phyloP scores from a whole-genome alignment of 92 coral and sea anemone species.

The Epizoanthus fatuus region DNA sequence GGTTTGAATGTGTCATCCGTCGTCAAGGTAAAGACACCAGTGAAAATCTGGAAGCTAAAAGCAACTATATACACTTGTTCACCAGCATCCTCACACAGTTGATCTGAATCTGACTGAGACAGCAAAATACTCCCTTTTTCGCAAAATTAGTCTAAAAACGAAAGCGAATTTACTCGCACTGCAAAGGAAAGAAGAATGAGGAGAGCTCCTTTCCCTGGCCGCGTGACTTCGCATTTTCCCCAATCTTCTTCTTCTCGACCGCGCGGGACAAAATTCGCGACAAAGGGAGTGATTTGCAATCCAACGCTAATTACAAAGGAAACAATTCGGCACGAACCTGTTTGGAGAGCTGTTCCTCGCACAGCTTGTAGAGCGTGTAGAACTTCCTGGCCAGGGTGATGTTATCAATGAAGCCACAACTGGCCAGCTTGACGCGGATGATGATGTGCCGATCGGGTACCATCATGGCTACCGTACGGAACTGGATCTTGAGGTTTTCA shows the following conservation, averaged over 20 bases:
- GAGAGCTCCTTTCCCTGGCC: not conserved
- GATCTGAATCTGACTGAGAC: no score
- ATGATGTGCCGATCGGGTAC: conserved; percentile 93
- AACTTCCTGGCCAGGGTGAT: conserved; percentile 89
- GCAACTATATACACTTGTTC: no score
- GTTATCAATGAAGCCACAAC: conserved; percentile 92
- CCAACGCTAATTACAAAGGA: no score
- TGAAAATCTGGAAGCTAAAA: no score
- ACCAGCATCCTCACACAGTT: no score
- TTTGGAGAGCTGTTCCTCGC: conserved; percentile 92
- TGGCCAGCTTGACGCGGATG: conserved; percentile 90
- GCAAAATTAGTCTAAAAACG: no score
- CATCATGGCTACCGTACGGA: conserved; percentile 96
- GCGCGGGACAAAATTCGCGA: no score
- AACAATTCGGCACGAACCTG: conserved; percentile 58
- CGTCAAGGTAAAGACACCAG: no score
- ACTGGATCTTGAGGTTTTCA: conserved; percentile 91
- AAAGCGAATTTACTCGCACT: no score
- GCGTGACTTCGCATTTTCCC: not conserved
- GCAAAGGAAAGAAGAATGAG: not conserved
- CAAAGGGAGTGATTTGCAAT: no score
- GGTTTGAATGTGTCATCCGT: no score
- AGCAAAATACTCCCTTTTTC: no score
- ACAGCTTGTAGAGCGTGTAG: conserved; percentile 87
- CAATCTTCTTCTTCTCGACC: not conserved